Percentiles rank a stretch among this genome's conserved stretches.
phyloP scores from a whole-genome alignment of 2,797 vertebrate species.

The Lepus oiostolus region DNA sequence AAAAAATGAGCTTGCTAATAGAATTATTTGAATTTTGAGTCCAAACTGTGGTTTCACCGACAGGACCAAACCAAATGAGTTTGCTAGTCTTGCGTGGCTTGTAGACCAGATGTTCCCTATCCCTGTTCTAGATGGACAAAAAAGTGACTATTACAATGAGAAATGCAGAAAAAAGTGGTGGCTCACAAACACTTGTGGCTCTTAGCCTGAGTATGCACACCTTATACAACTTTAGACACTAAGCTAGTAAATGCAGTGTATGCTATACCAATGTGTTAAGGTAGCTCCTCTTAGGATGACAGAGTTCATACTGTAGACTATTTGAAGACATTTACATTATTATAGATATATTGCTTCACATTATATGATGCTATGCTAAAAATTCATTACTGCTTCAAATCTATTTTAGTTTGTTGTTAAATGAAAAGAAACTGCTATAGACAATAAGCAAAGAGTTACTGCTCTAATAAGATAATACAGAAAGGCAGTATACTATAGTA shows the following conservation, averaged over 20 bases:
- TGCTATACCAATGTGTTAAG: neutral
- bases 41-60: too few species aligned
- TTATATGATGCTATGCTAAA: neutral
- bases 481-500: neutral
- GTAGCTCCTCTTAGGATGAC: neutral
- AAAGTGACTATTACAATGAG: neutral
- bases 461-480: neutral
- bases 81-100: too few species aligned
- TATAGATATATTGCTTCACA: neutral
- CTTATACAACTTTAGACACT: neutral
- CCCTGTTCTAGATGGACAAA: neutral
- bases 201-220: neutral
- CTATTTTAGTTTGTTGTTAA: slow-evolving; percentile 21
- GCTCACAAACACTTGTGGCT: neutral
- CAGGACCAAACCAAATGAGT: too few species aligned
- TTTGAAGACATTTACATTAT: neutral
- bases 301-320: neutral
- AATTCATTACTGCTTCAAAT: neutral
- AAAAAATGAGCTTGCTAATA: too few species aligned
- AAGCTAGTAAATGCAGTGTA: neutral
- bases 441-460: neutral
- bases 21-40: too few species aligned
- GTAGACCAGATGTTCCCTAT: too few species aligned
- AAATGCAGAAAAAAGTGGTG: neutral
- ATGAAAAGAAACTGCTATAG: neutral